phyloP scores from a whole-genome alignment of 2,888 invertebrate species.

The Acrobasis suavella region DNA sequence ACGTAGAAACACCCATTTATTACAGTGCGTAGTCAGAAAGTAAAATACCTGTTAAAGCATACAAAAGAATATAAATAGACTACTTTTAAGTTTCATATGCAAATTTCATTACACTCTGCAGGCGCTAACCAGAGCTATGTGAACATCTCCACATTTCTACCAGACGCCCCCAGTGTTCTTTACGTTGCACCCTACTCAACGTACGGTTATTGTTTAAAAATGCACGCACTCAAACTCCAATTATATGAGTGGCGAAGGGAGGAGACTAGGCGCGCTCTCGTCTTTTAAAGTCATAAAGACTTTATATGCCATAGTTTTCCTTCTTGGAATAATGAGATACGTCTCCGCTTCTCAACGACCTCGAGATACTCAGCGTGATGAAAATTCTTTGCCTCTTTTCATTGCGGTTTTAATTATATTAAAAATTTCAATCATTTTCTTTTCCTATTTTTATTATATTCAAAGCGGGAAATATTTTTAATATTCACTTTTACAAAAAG shows the following conservation, averaged over 20 bases:
- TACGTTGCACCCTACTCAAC: slow-evolving; percentile 1
- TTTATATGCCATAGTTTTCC: slow-evolving; percentile 28
- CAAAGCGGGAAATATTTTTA: too few relatives aligned
- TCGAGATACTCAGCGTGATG: slow-evolving; percentile 10
- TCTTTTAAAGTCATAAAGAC: slow-evolving; percentile 29
- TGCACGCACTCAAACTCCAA: slow-evolving; percentile 41
- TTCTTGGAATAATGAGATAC: slow-evolving; percentile 27
- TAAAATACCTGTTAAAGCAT: too few relatives aligned
- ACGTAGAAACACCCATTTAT: too few relatives aligned
- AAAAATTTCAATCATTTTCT: background rate
- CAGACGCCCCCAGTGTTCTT: slow-evolving; percentile 7
- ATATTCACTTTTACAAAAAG: too few relatives aligned
- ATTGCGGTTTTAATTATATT: slow-evolving; percentile 14
- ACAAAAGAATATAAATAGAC: too few relatives aligned
- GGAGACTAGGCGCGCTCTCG: slow-evolving; percentile 32
- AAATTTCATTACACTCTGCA: too few relatives aligned
- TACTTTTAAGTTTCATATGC: too few relatives aligned
- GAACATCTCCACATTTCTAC: slow-evolving; percentile 12
- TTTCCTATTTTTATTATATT: background rate
- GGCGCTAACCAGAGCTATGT: background rate
- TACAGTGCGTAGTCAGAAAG: too few relatives aligned
- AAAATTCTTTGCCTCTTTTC: slow-evolving; percentile 16
- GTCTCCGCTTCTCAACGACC: slow-evolving; percentile 7
- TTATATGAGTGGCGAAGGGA: slow-evolving; percentile 43
- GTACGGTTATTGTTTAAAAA: slow-evolving; percentile 34